Evolutionary conservation across 2,797 vertebrate species (phyloP).

Genomic region (Eptatretus atami): DNA sequence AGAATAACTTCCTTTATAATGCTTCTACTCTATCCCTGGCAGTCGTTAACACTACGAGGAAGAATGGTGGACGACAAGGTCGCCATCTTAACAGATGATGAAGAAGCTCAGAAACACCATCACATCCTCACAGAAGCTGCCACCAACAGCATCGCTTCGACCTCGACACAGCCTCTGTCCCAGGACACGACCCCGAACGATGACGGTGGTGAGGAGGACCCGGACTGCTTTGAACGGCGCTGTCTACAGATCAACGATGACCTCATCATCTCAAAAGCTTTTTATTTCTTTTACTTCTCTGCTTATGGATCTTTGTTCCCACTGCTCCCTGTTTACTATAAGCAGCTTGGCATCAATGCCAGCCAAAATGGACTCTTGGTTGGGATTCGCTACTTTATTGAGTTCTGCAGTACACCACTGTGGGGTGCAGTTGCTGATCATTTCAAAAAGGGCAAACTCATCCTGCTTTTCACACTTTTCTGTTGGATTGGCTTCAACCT

Average conservation of each 20-base stretch:
- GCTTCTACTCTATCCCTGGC: too few relatives aligned
- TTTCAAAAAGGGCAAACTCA: constrained; percentile 51
- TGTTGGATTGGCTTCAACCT: constrained; percentile 84
- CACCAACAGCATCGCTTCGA: constrained; percentile 29
- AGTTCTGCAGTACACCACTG: constrained; percentile 93
- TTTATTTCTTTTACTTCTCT: constrained; percentile 92
- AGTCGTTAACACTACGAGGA: too few relatives aligned
- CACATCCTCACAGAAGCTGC: constrained; percentile 36
- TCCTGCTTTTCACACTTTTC: constrained; percentile 62
- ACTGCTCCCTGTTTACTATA: constrained; percentile 61
- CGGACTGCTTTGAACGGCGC: constrained; percentile 42
- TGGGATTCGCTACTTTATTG: constrained; percentile 85
- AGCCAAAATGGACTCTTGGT: constrained; percentile 63
- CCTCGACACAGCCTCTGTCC: constrained; percentile 14
- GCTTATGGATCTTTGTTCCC: constrained; percentile 86
- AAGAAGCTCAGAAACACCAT: constrained; percentile 65
- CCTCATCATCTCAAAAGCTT: constrained; percentile 70
- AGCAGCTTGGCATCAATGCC: constrained; percentile 66
- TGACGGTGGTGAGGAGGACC: constrained; percentile 14
- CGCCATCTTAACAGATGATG: constrained; percentile 69
- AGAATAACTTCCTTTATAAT: too few relatives aligned
- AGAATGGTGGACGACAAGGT: constrained; percentile 32
- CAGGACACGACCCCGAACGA: constrained; percentile 12
- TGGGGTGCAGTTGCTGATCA: constrained; percentile 88
- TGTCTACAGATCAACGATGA: constrained; percentile 45